Base-by-base conservation (phyloP, 2,113 vertebrate species). In the Lampris megalopsis region DNA sequence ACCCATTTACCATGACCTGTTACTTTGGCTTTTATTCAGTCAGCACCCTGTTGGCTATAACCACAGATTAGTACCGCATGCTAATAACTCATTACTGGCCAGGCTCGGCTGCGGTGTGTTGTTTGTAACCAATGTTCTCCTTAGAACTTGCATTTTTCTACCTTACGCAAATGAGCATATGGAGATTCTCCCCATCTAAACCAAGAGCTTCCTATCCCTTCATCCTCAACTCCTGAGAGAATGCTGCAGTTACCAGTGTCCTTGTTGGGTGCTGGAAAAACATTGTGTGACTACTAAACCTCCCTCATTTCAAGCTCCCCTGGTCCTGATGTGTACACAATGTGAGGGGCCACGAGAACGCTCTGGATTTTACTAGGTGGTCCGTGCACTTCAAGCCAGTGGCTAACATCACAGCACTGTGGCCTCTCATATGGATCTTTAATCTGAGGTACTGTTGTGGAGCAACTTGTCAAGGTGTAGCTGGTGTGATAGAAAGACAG, bases 291-390 rank as follows among this genome's bases (percentile, higher is more conserved):
- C 76, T 75, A 54, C 65, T 64, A 61, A 52, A 78, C 71, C 73
- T 48, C 57, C 52, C 74, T 75, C 74, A 75, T 79, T 86, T 90
- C 86, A 80, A 62, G 68, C 75, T 85, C 66, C 56, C 82, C 41
- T 77, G 72, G 40, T 41, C 9, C 79, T 79, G 79, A 70, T 86
- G 82, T 71, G 64, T 54, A 48, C 77, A 72, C 67, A 82, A 79
- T 83, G 79, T 87, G 57, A 65, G 78, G 81, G 77, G 67, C 79
- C 83, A 82, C 84, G 84, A 85, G 68, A 82, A 87, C 63, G 71
- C 48, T 24, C 24, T 24, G 24, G 24, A 24, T 24, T 24, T 24
- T 24, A 24, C 24, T 24, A 24, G 24, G 24, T 24, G 24, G 24
- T 24, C 24, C 24, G 24, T 24, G 24, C 24, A 24, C 24, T 24